Evolutionary conservation across 2,797 vertebrate genomes (phyloP).

Genomic region (Adrianichthys oophorus): DNA sequence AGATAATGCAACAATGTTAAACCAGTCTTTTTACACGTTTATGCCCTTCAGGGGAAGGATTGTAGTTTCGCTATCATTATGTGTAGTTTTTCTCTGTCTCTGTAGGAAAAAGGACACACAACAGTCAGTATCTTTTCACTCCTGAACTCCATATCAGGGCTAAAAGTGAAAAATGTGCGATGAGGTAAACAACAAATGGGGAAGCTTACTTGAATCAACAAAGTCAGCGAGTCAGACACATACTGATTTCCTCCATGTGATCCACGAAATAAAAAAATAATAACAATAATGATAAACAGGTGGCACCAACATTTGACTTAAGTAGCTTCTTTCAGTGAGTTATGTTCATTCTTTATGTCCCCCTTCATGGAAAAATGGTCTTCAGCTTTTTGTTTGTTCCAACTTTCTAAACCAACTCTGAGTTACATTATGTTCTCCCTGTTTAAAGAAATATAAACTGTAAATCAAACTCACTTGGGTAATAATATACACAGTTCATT

Average conservation of each 20-base stretch:
- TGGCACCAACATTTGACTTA: conserved; percentile 16
- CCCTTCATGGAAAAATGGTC: not conserved
- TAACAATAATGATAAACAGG: not conserved
- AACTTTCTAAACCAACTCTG: not conserved
- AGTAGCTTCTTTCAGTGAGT: conserved; percentile 3
- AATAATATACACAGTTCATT: not conserved
- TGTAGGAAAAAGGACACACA: no score
- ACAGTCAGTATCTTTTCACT: not conserved
- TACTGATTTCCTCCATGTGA: conserved; percentile 29
- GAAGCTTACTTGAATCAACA: conserved; percentile 44
- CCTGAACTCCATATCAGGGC: no score
- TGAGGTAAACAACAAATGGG: conserved; percentile 25
- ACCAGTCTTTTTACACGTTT: no score
- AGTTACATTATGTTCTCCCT: not conserved
- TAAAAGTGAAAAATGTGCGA: conserved; percentile 5
- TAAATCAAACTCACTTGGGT: not conserved
- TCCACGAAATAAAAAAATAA: conserved; percentile 23
- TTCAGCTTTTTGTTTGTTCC: not conserved
- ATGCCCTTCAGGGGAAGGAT: no score
- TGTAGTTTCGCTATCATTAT: no score
- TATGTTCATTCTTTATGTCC: conserved; percentile 2
- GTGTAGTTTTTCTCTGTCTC: no score
- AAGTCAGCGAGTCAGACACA: conserved; percentile 31
- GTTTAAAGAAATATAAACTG: not conserved
- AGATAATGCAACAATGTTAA: no score